Evolutionary conservation across 2,797 vertebrate genomes (phyloP), one percentile per base, ranked within the genome.

Genomic region (Oceanodroma leucorhoa): DNA sequence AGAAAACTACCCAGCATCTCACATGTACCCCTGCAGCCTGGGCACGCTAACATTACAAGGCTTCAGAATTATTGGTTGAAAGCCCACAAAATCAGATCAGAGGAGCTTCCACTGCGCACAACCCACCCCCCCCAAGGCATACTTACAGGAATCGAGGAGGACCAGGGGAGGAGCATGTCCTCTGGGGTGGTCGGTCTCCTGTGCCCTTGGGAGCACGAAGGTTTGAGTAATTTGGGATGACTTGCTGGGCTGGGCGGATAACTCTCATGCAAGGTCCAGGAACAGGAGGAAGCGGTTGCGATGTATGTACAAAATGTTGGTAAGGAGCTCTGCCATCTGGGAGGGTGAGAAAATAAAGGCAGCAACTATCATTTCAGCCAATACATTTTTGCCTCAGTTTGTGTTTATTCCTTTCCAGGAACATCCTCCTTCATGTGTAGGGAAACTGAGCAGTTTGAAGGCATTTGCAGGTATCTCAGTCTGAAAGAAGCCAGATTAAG

Each of bases 281-380:
- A 66, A 94, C 51, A 48, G 90, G 95, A 94, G 95, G 98, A 72
- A 94, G 94, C 1, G 66, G 94, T 61, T 96, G 91, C 2, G 88
- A 96, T 10, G 76, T 71, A 21, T 94, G 96, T 78, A 95, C 87
- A 75, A 96, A 93, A 67, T 94, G 97, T 11, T 97, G 97, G 93
- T 96, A 95, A 65, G 96, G 96, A 60, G 73, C 73, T 96, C 85
- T 95, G 82, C 94, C 97, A 94, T 96, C 98, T 98, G 96, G 36
- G 67, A 91, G 86, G 73, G 72, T 43, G 96, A 96, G 89, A 97
- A 81, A 96, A 93, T 34, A 92, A 96, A 92, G 76, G 83, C 72
- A 91, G 36, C 82, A 80, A 67, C 60, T 60, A 70, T 45, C 61
- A 89, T 79, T 87, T 89, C 90, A 88, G 84, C 43, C 81, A 90